These are phyloP conservation scores for Calliopum simillimum DNA, from an alignment of 2,888 invertebrate genomes.

Conservation along the genomic window DNA sequence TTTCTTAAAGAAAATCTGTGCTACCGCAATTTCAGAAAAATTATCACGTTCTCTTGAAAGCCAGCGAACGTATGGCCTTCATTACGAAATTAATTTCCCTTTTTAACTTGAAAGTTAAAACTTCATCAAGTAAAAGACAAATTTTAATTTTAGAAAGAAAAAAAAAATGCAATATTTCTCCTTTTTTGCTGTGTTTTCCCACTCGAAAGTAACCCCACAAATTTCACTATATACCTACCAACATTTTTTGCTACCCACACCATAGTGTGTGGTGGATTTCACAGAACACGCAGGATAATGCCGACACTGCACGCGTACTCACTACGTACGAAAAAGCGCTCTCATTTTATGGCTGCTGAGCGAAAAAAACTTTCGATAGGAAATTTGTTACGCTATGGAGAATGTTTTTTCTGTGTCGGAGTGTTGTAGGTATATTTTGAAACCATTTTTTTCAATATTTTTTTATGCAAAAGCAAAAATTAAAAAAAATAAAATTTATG, in stretches of 20 bases:
- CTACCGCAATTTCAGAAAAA: too few relatives aligned
- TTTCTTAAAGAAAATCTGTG: too few relatives aligned
- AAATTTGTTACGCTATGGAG: slow-evolving; percentile 23
- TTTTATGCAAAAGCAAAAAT: neutral
- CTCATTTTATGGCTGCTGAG: too few relatives aligned
- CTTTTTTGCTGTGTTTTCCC: neutral
- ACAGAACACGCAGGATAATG: neutral
- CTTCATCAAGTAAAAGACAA: neutral
- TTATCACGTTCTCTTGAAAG: neutral
- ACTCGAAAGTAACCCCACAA: neutral
- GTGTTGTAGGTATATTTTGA: slow-evolving; percentile 10
- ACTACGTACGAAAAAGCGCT: neutral
- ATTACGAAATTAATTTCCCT: slow-evolving; percentile 25
- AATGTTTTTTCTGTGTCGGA: slow-evolving; percentile 3
- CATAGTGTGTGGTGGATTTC: slow-evolving; percentile 30
- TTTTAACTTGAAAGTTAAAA: slow-evolving; percentile 4
- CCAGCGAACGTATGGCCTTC: slow-evolving; percentile 18
- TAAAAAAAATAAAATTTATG: neutral
- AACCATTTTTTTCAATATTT: slow-evolving; percentile 7
- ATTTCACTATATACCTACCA: neutral
- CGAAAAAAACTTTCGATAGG: neutral
- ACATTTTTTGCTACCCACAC: slow-evolving; percentile 4
- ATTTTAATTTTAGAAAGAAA: neutral
- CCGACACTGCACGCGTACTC: neutral
- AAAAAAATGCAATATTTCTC: slow-evolving; percentile 10